Evolutionary conservation across 1,140 invertebrate species (phyloP).

Genomic region (Lethrus apterus): DNA sequence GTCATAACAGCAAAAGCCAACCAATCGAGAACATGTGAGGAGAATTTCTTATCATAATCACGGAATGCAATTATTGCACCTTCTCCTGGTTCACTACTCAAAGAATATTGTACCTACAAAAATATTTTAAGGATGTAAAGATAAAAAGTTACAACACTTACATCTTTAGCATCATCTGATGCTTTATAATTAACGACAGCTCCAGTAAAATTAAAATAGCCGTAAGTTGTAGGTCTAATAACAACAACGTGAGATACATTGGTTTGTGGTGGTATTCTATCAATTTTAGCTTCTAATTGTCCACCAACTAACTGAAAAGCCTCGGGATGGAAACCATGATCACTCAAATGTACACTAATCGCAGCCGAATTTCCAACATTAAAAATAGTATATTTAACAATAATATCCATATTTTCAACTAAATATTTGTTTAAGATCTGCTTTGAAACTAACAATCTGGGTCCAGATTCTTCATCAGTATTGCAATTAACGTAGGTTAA

Average conservation of each 20-base stretch:
- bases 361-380: constrained; percentile 84
- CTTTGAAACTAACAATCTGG: constrained; percentile 73
- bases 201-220: constrained; percentile 95
- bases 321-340: constrained; percentile 83
- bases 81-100: constrained; percentile 94
- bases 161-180: constrained; percentile 63
- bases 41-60: constrained; percentile 97
- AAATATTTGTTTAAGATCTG: constrained; percentile 95
- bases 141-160: constrained; percentile 35
- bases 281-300: constrained; percentile 72
- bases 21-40: constrained; percentile 96
- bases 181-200: constrained; percentile 86
- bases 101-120: constrained; percentile 74
- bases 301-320: constrained; percentile 83
- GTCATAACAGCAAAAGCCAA: constrained; percentile 94
- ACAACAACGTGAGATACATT: constrained; percentile 94
- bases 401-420: constrained; percentile 96
- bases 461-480: constrained; percentile 58
- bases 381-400: constrained; percentile 84
- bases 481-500: constrained; percentile 7
- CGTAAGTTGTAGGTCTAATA: constrained; percentile 79
- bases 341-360: constrained; percentile 78
- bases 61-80: constrained; percentile 90
- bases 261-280: constrained; percentile 82
- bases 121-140: too few species aligned